These are phyloP conservation scores for Cyrtodaria siliqua DNA, from an alignment of 2,888 invertebrate genomes.

Conservation along the genomic window DNA sequence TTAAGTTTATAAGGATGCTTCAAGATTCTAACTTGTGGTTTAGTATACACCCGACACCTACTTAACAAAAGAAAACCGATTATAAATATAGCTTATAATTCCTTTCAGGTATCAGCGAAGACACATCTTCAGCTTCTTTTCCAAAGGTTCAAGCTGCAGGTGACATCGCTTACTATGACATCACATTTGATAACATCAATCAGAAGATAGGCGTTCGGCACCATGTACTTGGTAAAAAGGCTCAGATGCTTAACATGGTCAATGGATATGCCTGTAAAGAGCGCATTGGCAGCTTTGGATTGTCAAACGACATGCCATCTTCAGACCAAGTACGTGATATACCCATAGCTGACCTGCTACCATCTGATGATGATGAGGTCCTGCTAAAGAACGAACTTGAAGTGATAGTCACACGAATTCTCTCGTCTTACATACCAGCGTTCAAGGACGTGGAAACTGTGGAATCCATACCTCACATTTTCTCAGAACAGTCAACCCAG, in stretches of 20 bases:
- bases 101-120: too few species aligned
- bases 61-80: too few species aligned
- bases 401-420: conserved; percentile 7
- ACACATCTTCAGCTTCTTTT: too few species aligned
- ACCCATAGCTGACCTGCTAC: conserved; percentile 13
- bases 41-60: too few species aligned
- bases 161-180: too few species aligned
- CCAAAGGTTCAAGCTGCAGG: too few species aligned
- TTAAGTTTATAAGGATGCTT: too few species aligned
- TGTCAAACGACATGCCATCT: conserved; percentile 19
- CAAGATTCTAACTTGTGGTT: too few species aligned
- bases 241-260: conserved; percentile 47
- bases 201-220: conserved; percentile 31
- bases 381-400: conserved; percentile 1
- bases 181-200: conserved; percentile 40
- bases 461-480: conserved; percentile 5
- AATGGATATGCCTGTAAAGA: conserved; percentile 41
- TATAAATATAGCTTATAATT: too few species aligned
- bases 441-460: conserved; percentile 10
- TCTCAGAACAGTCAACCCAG: conserved; percentile 4
- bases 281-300: conserved; percentile 14
- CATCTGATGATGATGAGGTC: conserved; percentile 28
- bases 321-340: conserved; percentile 27
- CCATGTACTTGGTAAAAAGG: conserved; percentile 26
- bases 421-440: not conserved